These are phyloP conservation scores for Anthophora plumipes DNA, from an alignment of 2,888 invertebrate genomes.

Conservation along the genomic window DNA sequence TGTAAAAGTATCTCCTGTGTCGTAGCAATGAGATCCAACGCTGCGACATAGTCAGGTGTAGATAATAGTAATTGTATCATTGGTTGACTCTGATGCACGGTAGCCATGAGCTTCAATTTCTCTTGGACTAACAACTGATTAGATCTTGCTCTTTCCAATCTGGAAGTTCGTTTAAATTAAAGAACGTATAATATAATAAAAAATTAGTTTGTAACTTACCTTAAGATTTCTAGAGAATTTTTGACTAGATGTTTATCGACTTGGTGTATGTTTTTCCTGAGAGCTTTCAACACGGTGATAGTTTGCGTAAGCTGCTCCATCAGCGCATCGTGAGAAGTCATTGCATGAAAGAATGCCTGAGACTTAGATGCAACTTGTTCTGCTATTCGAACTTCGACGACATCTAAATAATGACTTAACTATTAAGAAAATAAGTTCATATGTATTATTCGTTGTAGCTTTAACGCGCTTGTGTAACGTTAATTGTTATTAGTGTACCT, in stretches of 20 bases:
- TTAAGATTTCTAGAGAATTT: conserved; percentile 91
- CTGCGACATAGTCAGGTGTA: conserved; percentile 98
- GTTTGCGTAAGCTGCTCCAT: conserved; percentile 97
- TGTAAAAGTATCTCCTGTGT: conserved; percentile 97
- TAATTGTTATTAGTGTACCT: conserved; percentile 83
- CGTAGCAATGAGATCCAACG: conserved; percentile 97
- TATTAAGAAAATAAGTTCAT: conserved; percentile 75
- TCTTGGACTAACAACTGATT: conserved; percentile 89
- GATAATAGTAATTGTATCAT: conserved; percentile 97
- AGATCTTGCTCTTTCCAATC: conserved; percentile 88
- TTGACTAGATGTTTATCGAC: conserved; percentile 92
- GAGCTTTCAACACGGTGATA: conserved; percentile 89
- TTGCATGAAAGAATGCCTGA: conserved; percentile 98
- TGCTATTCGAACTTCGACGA: conserved; percentile 97
- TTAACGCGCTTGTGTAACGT: not conserved
- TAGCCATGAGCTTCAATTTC: conserved; percentile 95
- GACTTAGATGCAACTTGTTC: conserved; percentile 97
- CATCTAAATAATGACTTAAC: conserved; percentile 97
- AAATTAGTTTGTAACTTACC: conserved; percentile 67
- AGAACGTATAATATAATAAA: not conserved
- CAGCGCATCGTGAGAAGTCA: conserved; percentile 98
- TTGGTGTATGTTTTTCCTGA: conserved; percentile 91
- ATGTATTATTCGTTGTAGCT: conserved; percentile 13
- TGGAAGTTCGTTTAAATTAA: conserved; percentile 72
- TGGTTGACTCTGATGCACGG: conserved; percentile 98